Conservation (phyloP, 1,140 invertebrate genomes). For the Harpegnathos saltator region DNA sequence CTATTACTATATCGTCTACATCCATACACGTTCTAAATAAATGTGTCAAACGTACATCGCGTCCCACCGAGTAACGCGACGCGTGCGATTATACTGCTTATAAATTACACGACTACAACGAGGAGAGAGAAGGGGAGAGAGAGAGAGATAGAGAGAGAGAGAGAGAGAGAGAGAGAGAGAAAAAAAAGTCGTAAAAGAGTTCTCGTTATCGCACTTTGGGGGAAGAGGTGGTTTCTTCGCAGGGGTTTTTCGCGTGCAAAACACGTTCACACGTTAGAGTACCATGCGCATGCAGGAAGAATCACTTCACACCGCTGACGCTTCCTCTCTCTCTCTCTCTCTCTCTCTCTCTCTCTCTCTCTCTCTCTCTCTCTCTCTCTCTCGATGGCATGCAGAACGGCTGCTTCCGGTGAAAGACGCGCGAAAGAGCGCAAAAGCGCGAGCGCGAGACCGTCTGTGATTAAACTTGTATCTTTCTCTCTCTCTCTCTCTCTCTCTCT, state of each 20-base stretch:
- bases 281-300: conserved; percentile 66
- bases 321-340: conserved; percentile 29
- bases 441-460: conserved; percentile 15
- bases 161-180: too few species aligned
- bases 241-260: background rate
- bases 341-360: conserved; percentile 29
- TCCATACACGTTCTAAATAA: conserved; percentile 40
- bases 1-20: conserved; percentile 11
- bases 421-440: conserved; percentile 27
- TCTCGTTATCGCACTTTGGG: too few species aligned
- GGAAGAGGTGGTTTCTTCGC: too few species aligned
- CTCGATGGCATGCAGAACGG: conserved; percentile 52
- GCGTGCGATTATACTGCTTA: conserved; percentile 53
- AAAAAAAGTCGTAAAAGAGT: too few species aligned
- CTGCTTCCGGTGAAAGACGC: conserved; percentile 19
- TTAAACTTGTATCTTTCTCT: conserved; percentile 36
- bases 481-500: too few species aligned
- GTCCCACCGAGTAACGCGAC: conserved; percentile 37
- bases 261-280: conserved; percentile 49
- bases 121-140: conserved; percentile 4
- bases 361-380: conserved; percentile 30
- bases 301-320: conserved; percentile 21
- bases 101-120: conserved; percentile 48
- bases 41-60: background rate
- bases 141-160: too few species aligned